phyloP scores from a whole-genome alignment of 2,888 invertebrate species.

The Erebia palarica region DNA sequence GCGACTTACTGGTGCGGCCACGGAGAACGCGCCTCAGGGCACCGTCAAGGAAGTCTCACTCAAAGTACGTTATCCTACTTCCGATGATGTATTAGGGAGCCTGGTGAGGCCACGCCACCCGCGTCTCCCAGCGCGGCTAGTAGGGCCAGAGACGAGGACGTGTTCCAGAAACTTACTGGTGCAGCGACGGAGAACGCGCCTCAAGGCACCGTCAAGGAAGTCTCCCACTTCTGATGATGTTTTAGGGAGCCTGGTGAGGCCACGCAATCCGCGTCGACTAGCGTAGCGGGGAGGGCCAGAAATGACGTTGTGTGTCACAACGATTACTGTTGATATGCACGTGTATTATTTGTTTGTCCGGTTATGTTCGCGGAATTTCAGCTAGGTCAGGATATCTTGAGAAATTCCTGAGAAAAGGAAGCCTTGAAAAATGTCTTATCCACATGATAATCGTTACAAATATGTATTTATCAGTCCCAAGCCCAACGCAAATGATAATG shows the following conservation, averaged over 20 bases:
- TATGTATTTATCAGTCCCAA: too few species aligned
- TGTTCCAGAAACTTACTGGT: slow-evolving; percentile 88
- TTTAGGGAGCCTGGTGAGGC: background rate
- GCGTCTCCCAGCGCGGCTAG: background rate
- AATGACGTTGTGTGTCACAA: too few species aligned
- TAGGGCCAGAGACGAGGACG: slow-evolving; percentile 83
- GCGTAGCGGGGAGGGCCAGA: background rate
- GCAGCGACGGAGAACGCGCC: slow-evolving; percentile 51
- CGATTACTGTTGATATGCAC: too few species aligned
- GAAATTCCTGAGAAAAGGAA: too few species aligned
- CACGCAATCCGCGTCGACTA: background rate
- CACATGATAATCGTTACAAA: too few species aligned
- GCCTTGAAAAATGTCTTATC: too few species aligned
- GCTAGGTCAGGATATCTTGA: too few species aligned
- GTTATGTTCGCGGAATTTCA: too few species aligned
- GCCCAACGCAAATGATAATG: too few species aligned
- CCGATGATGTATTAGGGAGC: background rate
- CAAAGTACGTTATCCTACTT: slow-evolving; percentile 64
- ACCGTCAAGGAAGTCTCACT: slow-evolving; percentile 82
- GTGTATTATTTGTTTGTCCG: too few species aligned
- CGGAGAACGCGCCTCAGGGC: slow-evolving; percentile 63
- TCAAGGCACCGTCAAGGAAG: slow-evolving; percentile 82
- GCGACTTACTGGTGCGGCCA: slow-evolving; percentile 83
- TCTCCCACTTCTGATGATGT: slow-evolving; percentile 44
- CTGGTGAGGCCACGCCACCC: background rate